Conservation (phyloP, 2,113 vertebrate genomes). For the Gasterosteus nipponicus region DNA sequence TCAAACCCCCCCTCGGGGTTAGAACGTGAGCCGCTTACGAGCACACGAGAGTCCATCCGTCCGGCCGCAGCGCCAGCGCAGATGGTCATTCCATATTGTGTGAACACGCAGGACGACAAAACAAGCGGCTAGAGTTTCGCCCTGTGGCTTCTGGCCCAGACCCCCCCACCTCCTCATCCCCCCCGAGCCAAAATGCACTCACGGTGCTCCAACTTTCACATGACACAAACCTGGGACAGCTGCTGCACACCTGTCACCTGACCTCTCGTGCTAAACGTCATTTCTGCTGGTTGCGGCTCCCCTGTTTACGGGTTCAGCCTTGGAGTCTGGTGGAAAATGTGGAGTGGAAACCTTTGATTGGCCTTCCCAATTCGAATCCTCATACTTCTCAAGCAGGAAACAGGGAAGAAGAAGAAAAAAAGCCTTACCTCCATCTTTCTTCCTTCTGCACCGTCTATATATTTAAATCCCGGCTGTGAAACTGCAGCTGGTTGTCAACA, state of each 20-base stretch:
- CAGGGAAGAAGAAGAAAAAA: background rate
- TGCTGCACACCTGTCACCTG: background rate
- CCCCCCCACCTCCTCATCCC: background rate
- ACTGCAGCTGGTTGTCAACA: background rate
- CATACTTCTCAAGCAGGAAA: background rate
- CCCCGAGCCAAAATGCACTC: slow-evolving; percentile 39
- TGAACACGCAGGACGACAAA: slow-evolving; percentile 33
- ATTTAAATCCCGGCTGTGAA: background rate
- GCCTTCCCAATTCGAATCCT: background rate
- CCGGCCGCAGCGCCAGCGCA: background rate
- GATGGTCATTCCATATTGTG: slow-evolving; percentile 27
- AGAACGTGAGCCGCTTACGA: background rate
- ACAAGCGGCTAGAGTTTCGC: slow-evolving; percentile 15
- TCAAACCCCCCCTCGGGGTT: background rate
- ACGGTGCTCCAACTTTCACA: slow-evolving; percentile 11
- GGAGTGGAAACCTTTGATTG: background rate
- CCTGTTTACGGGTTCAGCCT: background rate
- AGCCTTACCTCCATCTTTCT: slow-evolving; percentile 73
- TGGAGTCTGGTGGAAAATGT: background rate
- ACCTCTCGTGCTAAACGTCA: background rate
- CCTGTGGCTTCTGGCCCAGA: background rate
- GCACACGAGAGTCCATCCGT: background rate
- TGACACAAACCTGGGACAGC: background rate
- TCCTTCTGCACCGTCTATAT: slow-evolving; percentile 3
- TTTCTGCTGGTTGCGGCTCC: background rate